Conservation (phyloP, 2,113 vertebrate genomes). For the Phocoena phocoena region DNA sequence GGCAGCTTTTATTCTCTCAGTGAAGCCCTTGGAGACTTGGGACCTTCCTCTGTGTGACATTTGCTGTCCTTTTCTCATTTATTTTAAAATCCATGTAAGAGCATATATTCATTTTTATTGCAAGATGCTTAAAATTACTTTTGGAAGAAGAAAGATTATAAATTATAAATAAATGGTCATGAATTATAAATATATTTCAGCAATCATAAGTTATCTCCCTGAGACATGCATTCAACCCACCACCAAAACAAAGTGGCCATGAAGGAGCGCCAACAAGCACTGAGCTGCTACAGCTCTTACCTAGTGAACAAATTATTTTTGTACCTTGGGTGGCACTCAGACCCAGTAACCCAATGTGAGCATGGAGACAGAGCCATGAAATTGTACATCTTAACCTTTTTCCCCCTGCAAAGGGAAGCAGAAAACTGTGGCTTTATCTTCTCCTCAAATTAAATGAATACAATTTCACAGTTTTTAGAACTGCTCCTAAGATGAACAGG, state of each 20-base stretch:
- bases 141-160: slow-evolving; percentile 31
- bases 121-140: slow-evolving; percentile 44
- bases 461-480: neutral
- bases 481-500: neutral
- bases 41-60: neutral
- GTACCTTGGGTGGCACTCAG: neutral
- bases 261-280: neutral
- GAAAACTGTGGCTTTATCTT: slow-evolving; percentile 1
- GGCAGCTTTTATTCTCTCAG: neutral
- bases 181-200: slow-evolving; percentile 64
- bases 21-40: neutral
- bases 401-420: neutral
- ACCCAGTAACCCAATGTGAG: neutral
- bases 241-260: neutral
- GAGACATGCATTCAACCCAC: neutral
- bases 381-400: neutral
- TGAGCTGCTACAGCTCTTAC: neutral
- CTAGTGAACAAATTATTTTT: neutral
- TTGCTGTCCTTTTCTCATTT: slow-evolving; percentile 24
- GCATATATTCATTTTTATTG: slow-evolving; percentile 43
- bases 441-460: neutral
- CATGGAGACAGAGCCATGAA: neutral
- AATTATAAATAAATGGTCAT: slow-evolving; percentile 55
- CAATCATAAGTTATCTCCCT: slow-evolving; percentile 4
- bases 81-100: slow-evolving; percentile 30